A percentile compares a stretch with the other conserved stretches of the same genome.
phyloP scores from a whole-genome alignment of 2,797 vertebrate genomes.

The Acrossocheilus wenchowensis region DNA sequence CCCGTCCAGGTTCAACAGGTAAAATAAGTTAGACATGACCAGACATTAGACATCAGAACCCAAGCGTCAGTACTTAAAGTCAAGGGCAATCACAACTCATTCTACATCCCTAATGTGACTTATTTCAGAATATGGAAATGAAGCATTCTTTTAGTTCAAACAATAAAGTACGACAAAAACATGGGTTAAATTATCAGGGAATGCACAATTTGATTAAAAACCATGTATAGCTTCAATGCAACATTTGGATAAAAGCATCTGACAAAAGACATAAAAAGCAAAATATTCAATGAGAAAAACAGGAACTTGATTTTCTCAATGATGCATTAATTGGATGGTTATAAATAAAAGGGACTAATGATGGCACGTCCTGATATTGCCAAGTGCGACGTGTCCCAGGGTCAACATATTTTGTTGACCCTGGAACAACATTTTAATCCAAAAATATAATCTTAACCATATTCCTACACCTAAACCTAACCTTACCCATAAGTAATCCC shows the following conservation, averaged over 20 bases:
- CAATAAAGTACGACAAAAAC: not conserved
- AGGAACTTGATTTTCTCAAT: not conserved
- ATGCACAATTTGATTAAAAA: not conserved
- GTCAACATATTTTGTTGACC: too few species aligned
- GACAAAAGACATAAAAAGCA: not conserved
- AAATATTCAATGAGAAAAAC: not conserved
- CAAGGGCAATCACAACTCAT: not conserved
- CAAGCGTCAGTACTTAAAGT: not conserved
- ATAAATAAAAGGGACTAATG: not conserved
- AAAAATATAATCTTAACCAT: too few species aligned
- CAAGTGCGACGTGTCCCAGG: too few species aligned
- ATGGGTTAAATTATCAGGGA: not conserved
- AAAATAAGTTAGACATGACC: conserved; percentile 4
- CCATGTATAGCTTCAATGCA: not conserved
- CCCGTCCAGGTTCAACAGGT: conserved; percentile 61
- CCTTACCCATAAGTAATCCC: too few species aligned
- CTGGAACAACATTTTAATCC: too few species aligned
- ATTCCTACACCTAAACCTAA: too few species aligned
- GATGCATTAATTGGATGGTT: not conserved
- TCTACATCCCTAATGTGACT: not conserved
- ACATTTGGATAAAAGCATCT: not conserved
- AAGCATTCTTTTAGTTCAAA: not conserved
- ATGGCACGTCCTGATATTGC: too few species aligned
- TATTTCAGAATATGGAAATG: not conserved
- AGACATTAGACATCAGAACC: not conserved